phyloP scores from a whole-genome alignment of 1,140 invertebrate genomes.

The Cydia amplana region DNA sequence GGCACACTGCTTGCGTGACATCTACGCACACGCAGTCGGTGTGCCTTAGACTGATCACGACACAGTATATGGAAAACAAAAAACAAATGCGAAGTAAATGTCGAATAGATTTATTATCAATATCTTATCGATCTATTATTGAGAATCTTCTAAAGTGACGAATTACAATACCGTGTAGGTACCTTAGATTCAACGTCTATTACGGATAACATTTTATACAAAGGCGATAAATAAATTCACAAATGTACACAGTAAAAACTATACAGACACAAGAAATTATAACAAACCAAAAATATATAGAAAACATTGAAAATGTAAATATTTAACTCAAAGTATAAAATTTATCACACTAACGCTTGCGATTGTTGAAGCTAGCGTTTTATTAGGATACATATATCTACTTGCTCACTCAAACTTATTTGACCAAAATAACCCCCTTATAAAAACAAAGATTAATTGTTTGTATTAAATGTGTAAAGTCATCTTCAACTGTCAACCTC shows the following conservation, averaged over 20 bases:
- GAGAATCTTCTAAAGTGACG: slow-evolving; percentile 9
- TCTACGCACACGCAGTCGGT: too few relatives aligned
- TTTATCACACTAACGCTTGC: slow-evolving; percentile 1
- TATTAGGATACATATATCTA: neutral
- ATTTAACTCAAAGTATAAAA: slow-evolving; percentile 12
- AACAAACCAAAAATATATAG: slow-evolving; percentile 16
- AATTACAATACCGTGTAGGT: neutral
- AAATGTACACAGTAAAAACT: slow-evolving; percentile 16
- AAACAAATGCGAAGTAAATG: neutral
- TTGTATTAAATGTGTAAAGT: too few relatives aligned
- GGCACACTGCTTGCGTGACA: too few relatives aligned
- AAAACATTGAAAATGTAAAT: slow-evolving; percentile 13
- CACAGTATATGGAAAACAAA: neutral
- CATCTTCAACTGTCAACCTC: too few relatives aligned
- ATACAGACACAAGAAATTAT: neutral
- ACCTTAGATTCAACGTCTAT: neutral
- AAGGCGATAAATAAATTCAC: neutral
- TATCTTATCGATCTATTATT: slow-evolving; percentile 9
- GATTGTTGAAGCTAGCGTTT: neutral
- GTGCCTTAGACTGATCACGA: too few relatives aligned
- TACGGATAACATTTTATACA: slow-evolving; percentile 8
- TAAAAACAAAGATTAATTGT: too few relatives aligned
- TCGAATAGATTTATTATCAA: slow-evolving; percentile 18
- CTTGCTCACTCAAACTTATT: neutral
- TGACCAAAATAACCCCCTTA: neutral